Evolutionary conservation across 2,113 vertebrate species (phyloP), one percentile per base, ranked within the genome.

Genomic region (Ctenodactylus gundi): DNA sequence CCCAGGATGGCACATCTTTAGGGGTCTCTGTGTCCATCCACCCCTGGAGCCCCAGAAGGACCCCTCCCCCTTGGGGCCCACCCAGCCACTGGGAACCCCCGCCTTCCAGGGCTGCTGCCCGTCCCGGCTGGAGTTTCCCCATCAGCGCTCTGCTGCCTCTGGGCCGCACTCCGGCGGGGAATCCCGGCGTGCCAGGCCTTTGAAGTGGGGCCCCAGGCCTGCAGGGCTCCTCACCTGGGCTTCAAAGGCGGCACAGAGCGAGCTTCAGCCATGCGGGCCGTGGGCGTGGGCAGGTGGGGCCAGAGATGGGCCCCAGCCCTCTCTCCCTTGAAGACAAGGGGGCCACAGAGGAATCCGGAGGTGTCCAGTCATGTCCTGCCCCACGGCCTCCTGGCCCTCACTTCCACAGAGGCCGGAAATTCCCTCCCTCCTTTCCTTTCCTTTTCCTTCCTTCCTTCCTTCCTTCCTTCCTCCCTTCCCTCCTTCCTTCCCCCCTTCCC

Each of bases 141-240:
- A 14, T 80, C 75, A 62, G 39, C 60, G 31, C 76, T 51, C 46
- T 23, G 20, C 82, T 4, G 76, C 91, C 96, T 68, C 31, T 12
- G 60, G 93, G 95, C 91, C 67, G 55, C 87, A 17, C 85, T 10
- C 23, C 41, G 77, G 57, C 0, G 95, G 97, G 93, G 82, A 97
- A 95, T 95, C 96, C 97, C 96, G 0, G 60, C 2, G 0, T 85
- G 91, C 70, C 85, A 92, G 90, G 84, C 80, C 89, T 97, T 97
- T 97, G 97, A 97, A 97, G 96, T 67, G 4, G 15, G 49, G 75
- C 75, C 80, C 62, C 89, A 72, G 96, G 87, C 96, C 97, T 87
- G 80, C 89, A 90, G 96, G 96, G 89, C 95, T 55, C 80, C 60
- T 65, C 70, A 41, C 64, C 70, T 36, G 4, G 1, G 53, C 96